Percentiles rank a stretch among this genome's conserved stretches.
These are phyloP conservation scores for Drepana arcuata DNA, from an alignment of 1,140 invertebrate species.

Conservation along the genomic window DNA sequence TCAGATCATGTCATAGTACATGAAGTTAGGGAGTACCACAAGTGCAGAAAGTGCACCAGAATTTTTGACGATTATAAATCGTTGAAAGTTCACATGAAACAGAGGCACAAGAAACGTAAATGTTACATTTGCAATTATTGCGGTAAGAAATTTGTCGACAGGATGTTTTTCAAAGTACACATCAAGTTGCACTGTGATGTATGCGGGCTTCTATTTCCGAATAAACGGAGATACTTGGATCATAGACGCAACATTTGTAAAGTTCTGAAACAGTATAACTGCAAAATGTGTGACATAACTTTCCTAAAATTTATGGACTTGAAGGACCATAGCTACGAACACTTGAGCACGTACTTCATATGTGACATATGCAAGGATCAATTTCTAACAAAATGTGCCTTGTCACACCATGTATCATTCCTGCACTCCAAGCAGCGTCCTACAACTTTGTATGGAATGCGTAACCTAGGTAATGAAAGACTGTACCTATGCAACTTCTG, in stretches of 20 bases:
- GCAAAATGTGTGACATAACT: conserved; percentile 30
- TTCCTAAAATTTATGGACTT: conserved; percentile 45
- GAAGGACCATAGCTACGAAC: conserved; percentile 51
- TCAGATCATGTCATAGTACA: conserved; percentile 48
- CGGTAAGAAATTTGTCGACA: conserved; percentile 43
- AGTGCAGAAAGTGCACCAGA: conserved; percentile 47
- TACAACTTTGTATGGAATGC: conserved; percentile 19
- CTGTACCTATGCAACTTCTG: conserved; percentile 50
- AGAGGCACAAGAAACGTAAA: conserved; percentile 47
- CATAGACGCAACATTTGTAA: conserved; percentile 34
- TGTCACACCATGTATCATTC: conserved; percentile 43
- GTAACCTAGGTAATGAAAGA: conserved; percentile 22
- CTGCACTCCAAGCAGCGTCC: conserved; percentile 33
- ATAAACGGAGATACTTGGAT: conserved; percentile 26
- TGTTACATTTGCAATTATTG: conserved; percentile 58
- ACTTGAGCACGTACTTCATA: conserved; percentile 28
- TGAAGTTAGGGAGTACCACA: conserved; percentile 44
- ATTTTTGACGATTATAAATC: conserved; percentile 41
- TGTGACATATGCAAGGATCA: conserved; percentile 57
- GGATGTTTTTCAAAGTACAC: conserved; percentile 56
- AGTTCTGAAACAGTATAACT: conserved; percentile 33
- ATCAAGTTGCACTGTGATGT: conserved; percentile 50
- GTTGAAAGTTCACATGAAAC: conserved; percentile 44
- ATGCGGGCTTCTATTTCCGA: conserved; percentile 30
- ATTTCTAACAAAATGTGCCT: conserved; percentile 35